Percentiles rank a stretch among this genome's conserved stretches.
Evolutionary conservation across 1,140 invertebrate species (phyloP).

Genomic region (Arctopsyche grandis): DNA sequence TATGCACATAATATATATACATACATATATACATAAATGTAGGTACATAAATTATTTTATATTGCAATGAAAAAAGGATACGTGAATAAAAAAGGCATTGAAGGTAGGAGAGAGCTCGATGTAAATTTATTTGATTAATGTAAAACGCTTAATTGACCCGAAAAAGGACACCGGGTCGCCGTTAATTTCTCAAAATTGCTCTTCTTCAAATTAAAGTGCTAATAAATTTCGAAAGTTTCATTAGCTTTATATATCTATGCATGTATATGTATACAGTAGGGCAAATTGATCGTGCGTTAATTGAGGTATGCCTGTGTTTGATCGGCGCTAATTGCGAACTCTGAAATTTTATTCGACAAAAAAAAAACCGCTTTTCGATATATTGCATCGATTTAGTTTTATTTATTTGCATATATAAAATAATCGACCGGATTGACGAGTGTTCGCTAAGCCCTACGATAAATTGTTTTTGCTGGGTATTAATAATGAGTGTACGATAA

Average conservation of each 20-base stretch:
- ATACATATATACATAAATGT: too few relatives aligned
- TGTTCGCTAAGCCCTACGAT: neutral
- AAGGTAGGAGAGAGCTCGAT: neutral
- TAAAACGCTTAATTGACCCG: neutral
- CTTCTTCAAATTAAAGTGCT: conserved; percentile 23
- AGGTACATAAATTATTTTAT: too few relatives aligned
- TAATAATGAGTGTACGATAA: too few relatives aligned
- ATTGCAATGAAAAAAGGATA: too few relatives aligned
- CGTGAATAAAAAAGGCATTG: neutral
- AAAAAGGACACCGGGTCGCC: conserved; percentile 1
- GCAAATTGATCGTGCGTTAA: conserved; percentile 12
- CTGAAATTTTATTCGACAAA: too few relatives aligned
- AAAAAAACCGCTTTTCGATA: too few relatives aligned
- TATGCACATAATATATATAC: too few relatives aligned
- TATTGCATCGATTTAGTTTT: neutral
- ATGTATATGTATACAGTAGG: neutral
- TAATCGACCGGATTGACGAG: neutral
- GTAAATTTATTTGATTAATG: neutral
- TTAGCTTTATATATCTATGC: neutral
- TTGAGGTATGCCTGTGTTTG: conserved; percentile 20
- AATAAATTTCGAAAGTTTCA: conserved; percentile 20
- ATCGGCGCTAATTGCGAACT: neutral
- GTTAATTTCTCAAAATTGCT: conserved; percentile 20
- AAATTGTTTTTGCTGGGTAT: neutral
- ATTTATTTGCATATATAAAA: neutral